These are phyloP conservation scores for Todiramphus saurophagus DNA, from an alignment of 2,113 vertebrate genomes.

Conservation along the genomic window DNA sequence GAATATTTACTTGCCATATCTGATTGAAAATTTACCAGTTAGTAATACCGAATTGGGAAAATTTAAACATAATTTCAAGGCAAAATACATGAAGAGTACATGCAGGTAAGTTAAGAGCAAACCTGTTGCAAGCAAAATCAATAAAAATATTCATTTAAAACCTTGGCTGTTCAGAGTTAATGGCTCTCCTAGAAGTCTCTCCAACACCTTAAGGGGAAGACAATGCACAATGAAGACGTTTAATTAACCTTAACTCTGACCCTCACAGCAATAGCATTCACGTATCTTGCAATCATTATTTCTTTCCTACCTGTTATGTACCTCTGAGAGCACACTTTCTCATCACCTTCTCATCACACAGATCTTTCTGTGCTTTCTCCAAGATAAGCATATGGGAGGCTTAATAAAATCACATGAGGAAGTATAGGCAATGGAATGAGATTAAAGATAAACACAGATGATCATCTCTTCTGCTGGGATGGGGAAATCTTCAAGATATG, in stretches of 20 bases:
- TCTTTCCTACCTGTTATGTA: neutral
- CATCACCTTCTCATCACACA: slow-evolving; percentile 5
- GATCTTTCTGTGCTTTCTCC: neutral
- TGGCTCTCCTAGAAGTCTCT: slow-evolving; percentile 23
- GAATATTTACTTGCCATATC: neutral
- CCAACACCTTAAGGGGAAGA: slow-evolving; percentile 52
- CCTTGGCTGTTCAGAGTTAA: slow-evolving; percentile 4
- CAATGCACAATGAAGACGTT: slow-evolving; percentile 47
- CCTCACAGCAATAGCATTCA: neutral
- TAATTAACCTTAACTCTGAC: slow-evolving; percentile 66
- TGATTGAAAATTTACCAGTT: neutral
- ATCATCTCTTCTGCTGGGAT: neutral
- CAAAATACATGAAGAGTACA: neutral
- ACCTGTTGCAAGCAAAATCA: slow-evolving; percentile 45
- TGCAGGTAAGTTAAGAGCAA: slow-evolving; percentile 4
- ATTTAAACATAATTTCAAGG: slow-evolving; percentile 21
- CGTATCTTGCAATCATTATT: slow-evolving; percentile 26
- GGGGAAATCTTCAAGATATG: neutral
- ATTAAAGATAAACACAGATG: neutral
- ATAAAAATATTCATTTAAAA: slow-evolving; percentile 61
- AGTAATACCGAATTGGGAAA: neutral
- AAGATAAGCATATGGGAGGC: slow-evolving; percentile 1
- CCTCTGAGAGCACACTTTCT: neutral
- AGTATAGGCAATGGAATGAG: neutral
- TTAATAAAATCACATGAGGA: slow-evolving; percentile 7